Evolutionary conservation across 2,888 invertebrate genomes (phyloP).

Genomic region (Agonopterix heracliana): DNA sequence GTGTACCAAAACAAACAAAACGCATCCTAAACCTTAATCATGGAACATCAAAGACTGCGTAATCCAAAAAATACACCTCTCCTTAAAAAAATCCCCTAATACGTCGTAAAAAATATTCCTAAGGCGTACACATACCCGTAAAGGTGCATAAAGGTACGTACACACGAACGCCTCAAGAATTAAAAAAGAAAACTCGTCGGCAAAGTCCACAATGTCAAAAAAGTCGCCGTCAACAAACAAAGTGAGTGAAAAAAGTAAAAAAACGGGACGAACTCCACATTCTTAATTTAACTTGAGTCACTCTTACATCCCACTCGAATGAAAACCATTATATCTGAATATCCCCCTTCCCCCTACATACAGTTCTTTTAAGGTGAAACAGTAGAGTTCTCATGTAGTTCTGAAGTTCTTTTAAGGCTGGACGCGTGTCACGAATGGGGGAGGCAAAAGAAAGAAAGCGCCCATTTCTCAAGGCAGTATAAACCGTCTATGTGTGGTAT

Average conservation of each 20-base stretch:
- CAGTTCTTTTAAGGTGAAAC: slow-evolving; percentile 3
- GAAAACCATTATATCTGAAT: slow-evolving; percentile 28
- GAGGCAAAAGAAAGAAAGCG: slow-evolving; percentile 55
- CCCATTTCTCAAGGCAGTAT: slow-evolving; percentile 63
- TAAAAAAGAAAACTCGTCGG: slow-evolving; percentile 46
- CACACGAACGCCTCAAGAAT: slow-evolving; percentile 68
- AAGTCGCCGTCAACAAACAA: slow-evolving; percentile 72
- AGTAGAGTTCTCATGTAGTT: slow-evolving; percentile 14
- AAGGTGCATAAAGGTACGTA: slow-evolving; percentile 51
- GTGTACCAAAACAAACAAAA: slow-evolving; percentile 57
- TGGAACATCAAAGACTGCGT: slow-evolving; percentile 58
- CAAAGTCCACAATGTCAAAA: slow-evolving; percentile 73
- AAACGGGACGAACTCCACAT: slow-evolving; percentile 66
- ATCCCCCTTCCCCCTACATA: slow-evolving; percentile 17
- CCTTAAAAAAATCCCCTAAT: slow-evolving; percentile 52
- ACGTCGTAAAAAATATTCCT: slow-evolving; percentile 42
- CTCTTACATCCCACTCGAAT: slow-evolving; percentile 66
- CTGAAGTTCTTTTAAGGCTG: slow-evolving; percentile 36
- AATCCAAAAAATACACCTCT: slow-evolving; percentile 70
- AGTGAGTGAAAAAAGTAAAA: slow-evolving; percentile 48
- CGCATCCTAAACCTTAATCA: slow-evolving; percentile 55
- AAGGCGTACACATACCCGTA: slow-evolving; percentile 30
- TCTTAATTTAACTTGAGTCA: slow-evolving; percentile 77
- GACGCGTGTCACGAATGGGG: slow-evolving; percentile 50
- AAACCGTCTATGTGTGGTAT: slow-evolving; percentile 53